These are phyloP conservation scores for Drosophila seclusa DNA, from an alignment of 2,888 invertebrate species.

Conservation along the genomic window DNA sequence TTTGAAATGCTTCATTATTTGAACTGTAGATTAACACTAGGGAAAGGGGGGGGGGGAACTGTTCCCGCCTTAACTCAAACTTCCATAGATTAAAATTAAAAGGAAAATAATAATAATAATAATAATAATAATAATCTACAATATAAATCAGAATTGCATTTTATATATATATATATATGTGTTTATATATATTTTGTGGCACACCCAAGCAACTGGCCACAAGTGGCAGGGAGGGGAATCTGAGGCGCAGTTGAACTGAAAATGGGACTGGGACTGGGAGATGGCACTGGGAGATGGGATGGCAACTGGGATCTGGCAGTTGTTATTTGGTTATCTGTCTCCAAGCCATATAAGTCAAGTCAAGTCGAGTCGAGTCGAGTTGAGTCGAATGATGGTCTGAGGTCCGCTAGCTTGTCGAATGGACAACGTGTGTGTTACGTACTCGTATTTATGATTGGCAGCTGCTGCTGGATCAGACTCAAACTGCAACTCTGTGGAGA, in stretches of 20 bases:
- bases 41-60: not conserved
- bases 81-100: not conserved
- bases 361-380: slow-evolving; percentile 16
- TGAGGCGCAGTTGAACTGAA: slow-evolving; percentile 42
- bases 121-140: not conserved
- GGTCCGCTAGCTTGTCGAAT: slow-evolving; percentile 4
- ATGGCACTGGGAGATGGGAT: not conserved
- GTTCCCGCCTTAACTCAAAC: not conserved
- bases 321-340: slow-evolving; percentile 80
- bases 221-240: not conserved
- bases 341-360: slow-evolving; percentile 64
- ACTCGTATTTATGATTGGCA: slow-evolving; percentile 77
- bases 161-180: not conserved
- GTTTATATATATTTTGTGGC: not conserved
- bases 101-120: not conserved
- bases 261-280: slow-evolving; percentile 29
- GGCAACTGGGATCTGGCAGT: slow-evolving; percentile 55
- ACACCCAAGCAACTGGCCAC: not conserved
- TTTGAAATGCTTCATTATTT: not conserved
- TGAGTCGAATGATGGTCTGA: slow-evolving; percentile 12
- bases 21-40: not conserved
- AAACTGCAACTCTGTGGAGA: not conserved
- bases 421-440: slow-evolving; percentile 74
- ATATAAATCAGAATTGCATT: not conserved
- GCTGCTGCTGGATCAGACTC: slow-evolving; percentile 19